Conservation (phyloP, 2,113 vertebrate species). For the Chroicocephalus ridibundus region DNA sequence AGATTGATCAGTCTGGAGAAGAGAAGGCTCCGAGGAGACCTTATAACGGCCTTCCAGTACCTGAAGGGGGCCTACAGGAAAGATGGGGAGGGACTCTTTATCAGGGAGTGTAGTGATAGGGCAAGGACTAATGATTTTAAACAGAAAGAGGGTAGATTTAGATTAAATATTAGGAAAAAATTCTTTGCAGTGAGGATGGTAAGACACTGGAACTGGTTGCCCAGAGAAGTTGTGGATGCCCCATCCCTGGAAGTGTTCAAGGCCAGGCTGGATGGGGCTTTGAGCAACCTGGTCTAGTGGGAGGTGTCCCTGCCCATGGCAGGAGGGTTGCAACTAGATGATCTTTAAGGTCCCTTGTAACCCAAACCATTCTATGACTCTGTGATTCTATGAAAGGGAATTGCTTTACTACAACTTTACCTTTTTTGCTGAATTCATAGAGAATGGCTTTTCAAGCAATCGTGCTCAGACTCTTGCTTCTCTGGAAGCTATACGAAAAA, state of each 20-base stretch:
- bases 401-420: not conserved
- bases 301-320: not conserved
- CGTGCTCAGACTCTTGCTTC: not conserved
- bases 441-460: not conserved
- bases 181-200: not conserved
- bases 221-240: not conserved
- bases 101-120: no score
- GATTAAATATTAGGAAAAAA: no score
- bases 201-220: not conserved
- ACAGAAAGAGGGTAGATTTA: no score
- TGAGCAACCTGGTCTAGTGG: not conserved
- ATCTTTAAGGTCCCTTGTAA: not conserved
- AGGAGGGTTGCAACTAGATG: not conserved
- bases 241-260: not conserved
- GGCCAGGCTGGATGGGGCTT: not conserved
- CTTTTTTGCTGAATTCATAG: not conserved
- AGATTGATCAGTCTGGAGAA: not conserved
- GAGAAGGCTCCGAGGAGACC: not conserved
- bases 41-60: not conserved
- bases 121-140: no score
- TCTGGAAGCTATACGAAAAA: not conserved
- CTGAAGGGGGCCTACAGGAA: not conserved
- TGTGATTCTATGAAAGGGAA: not conserved
- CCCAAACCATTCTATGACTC: not conserved
- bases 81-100: no score